Evolutionary conservation across 2,888 invertebrate species (phyloP).

Genomic region (Bimastos eiseni): DNA sequence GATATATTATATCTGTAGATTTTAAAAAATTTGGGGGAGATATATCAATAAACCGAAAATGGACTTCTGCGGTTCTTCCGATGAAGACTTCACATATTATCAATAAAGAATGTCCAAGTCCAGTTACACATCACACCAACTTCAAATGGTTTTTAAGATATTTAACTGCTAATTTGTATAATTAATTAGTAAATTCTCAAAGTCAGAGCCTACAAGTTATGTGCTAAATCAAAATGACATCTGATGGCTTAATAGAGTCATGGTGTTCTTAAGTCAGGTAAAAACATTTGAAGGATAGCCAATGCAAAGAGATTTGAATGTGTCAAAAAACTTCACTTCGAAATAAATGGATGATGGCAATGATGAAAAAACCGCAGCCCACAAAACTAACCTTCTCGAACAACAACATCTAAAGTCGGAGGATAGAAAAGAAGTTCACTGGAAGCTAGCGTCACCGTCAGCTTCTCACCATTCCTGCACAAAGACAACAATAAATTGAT

Average conservation of each 20-base stretch:
- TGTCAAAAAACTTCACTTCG: not conserved
- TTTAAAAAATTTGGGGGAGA: too few species aligned
- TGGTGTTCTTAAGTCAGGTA: not conserved
- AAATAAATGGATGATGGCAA: slow-evolving; percentile 7
- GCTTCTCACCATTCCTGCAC: slow-evolving; percentile 64
- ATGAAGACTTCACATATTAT: too few species aligned
- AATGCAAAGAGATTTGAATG: not conserved
- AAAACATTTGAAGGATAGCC: not conserved
- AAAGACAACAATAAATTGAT: not conserved
- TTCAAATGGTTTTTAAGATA: not conserved
- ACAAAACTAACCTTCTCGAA: slow-evolving; percentile 60
- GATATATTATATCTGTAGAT: too few species aligned
- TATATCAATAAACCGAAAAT: too few species aligned
- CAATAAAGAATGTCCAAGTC: not conserved
- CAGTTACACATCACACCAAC: not conserved
- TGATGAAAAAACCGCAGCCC: not conserved
- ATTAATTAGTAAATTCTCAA: not conserved
- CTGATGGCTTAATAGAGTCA: not conserved
- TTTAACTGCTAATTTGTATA: not conserved
- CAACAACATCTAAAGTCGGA: slow-evolving; percentile 68
- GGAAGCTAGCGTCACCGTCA: slow-evolving; percentile 73
- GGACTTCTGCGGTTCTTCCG: too few species aligned
- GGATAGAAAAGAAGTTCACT: slow-evolving; percentile 75
- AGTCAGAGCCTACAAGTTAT: not conserved
- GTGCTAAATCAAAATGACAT: not conserved